Conservation (phyloP, 2,113 vertebrate genomes). For the Eretmodus cyanostictus region DNA sequence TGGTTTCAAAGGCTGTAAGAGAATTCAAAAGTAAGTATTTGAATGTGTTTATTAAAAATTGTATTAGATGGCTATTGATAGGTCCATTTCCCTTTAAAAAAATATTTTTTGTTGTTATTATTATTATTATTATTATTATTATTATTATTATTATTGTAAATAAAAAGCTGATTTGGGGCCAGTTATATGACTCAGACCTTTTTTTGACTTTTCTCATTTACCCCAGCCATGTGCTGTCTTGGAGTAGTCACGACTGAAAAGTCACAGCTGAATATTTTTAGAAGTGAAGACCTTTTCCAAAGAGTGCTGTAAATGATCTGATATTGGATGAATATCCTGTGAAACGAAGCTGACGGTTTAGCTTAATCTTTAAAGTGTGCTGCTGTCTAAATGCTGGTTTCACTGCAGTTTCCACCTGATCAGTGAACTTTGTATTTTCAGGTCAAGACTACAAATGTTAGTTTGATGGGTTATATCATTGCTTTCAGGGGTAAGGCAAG, state of each 20-base stretch:
- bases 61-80: background rate
- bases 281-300: constrained; percentile 21
- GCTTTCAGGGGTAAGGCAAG: background rate
- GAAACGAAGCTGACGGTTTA: constrained; percentile 12
- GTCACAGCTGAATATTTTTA: constrained; percentile 29
- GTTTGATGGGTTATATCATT: background rate
- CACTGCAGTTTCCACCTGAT: background rate
- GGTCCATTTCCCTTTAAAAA: background rate
- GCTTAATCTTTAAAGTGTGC: background rate
- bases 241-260: background rate
- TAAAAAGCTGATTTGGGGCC: background rate
- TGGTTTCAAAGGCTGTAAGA: background rate
- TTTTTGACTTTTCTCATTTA: constrained; percentile 18
- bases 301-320: constrained; percentile 10
- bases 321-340: constrained; percentile 25
- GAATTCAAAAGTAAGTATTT: background rate
- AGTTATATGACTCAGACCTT: constrained; percentile 19
- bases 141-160: background rate
- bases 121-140: background rate
- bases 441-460: background rate
- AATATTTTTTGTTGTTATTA: fast-evolving
- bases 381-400: background rate
- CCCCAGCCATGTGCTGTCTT: background rate
- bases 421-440: background rate
- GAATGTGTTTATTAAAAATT: background rate